Base-by-base conservation (phyloP, 1,140 invertebrate genomes). In the Globodera rostochiensis region DNA sequence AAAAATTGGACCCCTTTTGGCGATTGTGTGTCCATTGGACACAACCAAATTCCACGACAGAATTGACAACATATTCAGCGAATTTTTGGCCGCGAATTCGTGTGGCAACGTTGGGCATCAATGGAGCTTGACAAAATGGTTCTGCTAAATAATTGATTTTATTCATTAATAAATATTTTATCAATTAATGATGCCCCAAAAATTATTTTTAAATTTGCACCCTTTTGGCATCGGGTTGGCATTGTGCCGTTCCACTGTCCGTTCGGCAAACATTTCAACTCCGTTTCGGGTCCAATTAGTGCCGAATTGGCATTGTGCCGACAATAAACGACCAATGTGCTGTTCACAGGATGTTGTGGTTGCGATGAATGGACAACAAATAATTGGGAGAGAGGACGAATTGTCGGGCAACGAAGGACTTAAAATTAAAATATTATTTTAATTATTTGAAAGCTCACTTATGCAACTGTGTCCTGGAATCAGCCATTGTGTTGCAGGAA, bases 181-280 rank as follows among this genome's bases (percentile, higher is more conserved):
- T 13, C 50, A 53, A 53, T 53, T 53, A 53, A 9, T 53, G 7
- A 53, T 53, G 7, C 11, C 11, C 7, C 11, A 53, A 53, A 53
- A 53, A 53, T 36, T 1, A 36, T 36, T 36, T 36, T 36, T 36
- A 36, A 36, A 36, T 36, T 25, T 36, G 36, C 36, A 64, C 57
- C 57, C 19, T 64, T 64, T 64, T 64, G 57, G 15, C 57, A 64
- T 64, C 19, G 57, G 5, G 11, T 19, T 64, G 57, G 57, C 15
- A 64, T 64, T 64, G 15, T 64, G 57, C 57, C 57, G 19, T 4
- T 64, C 57, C 57, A 64, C 6, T 64, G 11, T 13, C 57, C 57
- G 57, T 64, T 64, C 57, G 57, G 57, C 57, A 64, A 64, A 64
- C 57, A 64, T 64, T 64, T 64, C 57, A 64, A 64, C 19, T 64